Base-by-base conservation (phyloP, 30 jellyfish, hydroid and myxozoan species). In the Aurelia sp. region DNA sequence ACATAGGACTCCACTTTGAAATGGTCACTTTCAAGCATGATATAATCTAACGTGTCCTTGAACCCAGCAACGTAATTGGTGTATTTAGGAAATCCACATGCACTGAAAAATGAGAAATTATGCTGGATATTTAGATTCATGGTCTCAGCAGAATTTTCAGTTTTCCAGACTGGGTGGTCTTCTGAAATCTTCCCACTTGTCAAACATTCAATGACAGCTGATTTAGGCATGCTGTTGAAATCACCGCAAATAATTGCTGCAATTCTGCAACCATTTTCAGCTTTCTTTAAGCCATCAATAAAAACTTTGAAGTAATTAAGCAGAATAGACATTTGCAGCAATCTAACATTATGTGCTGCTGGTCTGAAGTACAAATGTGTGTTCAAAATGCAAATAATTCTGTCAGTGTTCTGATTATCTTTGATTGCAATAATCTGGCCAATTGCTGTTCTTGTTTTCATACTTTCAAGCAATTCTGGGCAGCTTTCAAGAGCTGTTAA, bases 351-450 rank as follows among this genome's bases (percentile, higher is more conserved):
- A 13, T 81, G 65, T 1, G 90, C 90, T 53, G 62, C 65, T 40
- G 97, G 96, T 66, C 91, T 95, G 82, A 73, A 95, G 68, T 95
- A 95, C 68, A 95, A 76, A 77, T 95, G 99, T n/a, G 99, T 95
- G 70, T 95, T 95, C 51, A 89, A 50, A 8, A 95, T 59, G 48
- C 97, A 87, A 11, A 93, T 19, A 8, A 63, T 83, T 22, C 97
- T 60, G 31, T 74, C 81, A 12, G 31, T 68, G 0, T 24, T 79
- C 35, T 17, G 20, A 31, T 24, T 57, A 68, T 92, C 97, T 80
- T 74, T 38, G 63, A 95, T 51, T 33, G 95, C 86, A 51, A 74
- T 38, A 20, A 95, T 64, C 80, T 95, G 99, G 48, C 96, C 97
- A 67, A 95, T 86, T 11, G 99, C 91, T 22, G 97, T 81, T 41